A percentile compares a stretch with the other conserved stretches of the same genome.
Evolutionary conservation across 2,113 vertebrate species (phyloP).

Genomic region (Ranitomeya imitator): DNA sequence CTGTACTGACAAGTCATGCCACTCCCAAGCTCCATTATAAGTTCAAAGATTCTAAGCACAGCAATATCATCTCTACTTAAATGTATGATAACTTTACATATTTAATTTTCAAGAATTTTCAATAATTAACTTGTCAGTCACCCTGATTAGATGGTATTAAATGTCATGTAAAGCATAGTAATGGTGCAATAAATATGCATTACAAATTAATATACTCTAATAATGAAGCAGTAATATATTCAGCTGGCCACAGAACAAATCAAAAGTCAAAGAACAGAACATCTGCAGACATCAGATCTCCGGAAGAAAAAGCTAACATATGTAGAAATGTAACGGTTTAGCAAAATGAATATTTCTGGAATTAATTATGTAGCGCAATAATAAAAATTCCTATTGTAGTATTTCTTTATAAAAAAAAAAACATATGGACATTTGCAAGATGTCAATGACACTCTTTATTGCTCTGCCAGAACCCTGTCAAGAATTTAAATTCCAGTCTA

Average conservation of each 20-base stretch:
- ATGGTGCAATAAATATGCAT: constrained; percentile 28
- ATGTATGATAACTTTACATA: not conserved
- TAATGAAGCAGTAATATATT: constrained; percentile 11
- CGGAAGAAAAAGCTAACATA: not conserved
- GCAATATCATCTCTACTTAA: constrained; percentile 1
- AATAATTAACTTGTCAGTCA: constrained; percentile 8
- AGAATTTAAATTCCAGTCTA: not conserved
- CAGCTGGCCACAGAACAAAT: not conserved
- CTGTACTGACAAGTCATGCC: not conserved
- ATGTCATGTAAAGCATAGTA: not conserved
- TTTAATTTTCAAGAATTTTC: not conserved
- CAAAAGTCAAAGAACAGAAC: not conserved
- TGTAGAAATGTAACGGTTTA: not conserved
- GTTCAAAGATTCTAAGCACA: not conserved
- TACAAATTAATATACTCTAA: constrained; percentile 33
- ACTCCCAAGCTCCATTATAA: not conserved
- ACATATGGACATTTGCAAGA: not conserved
- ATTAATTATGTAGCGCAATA: not conserved
- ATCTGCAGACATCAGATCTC: not conserved
- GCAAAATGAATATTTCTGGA: not conserved
- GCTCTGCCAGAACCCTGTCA: not conserved
- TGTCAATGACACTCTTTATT: not conserved
- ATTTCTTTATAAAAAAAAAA: not conserved
- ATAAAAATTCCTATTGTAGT: not conserved
- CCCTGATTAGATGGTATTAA: not conserved